Conservation (phyloP, 2,797 vertebrate species). For the Meda fulgida region DNA sequence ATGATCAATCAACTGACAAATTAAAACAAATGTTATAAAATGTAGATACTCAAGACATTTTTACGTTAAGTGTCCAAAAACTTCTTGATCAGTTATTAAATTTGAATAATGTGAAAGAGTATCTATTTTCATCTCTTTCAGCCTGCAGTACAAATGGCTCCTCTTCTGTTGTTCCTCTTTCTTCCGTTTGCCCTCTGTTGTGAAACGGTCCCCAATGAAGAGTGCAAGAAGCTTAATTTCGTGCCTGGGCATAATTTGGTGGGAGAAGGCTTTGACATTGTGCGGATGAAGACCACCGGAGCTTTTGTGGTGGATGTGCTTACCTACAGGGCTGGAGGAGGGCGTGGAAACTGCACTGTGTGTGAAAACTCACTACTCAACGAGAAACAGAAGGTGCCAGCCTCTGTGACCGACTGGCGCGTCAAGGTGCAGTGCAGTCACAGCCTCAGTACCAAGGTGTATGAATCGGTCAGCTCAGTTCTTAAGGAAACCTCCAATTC, state of each 20-base stretch:
- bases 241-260: constrained; percentile 65
- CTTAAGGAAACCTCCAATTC: constrained; percentile 47
- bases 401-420: constrained; percentile 62
- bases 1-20: not conserved
- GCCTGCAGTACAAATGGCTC: constrained; percentile 16
- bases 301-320: constrained; percentile 61
- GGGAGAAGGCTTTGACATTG: constrained; percentile 64
- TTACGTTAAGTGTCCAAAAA: not conserved
- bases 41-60: not conserved
- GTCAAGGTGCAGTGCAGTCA: constrained; percentile 58
- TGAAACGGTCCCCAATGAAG: constrained; percentile 7
- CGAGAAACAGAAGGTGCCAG: constrained; percentile 60
- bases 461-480: constrained; percentile 52
- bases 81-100: not conserved
- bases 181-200: constrained; percentile 37
- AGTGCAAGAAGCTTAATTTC: constrained; percentile 56
- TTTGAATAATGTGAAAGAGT: not conserved
- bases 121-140: not conserved
- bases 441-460: constrained; percentile 50
- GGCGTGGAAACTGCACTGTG: constrained; percentile 61
- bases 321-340: constrained; percentile 54
- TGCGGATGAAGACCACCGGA: constrained; percentile 58
- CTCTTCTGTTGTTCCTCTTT: constrained; percentile 30
- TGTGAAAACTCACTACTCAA: constrained; percentile 58
- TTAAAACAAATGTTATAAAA: not conserved